Base-by-base conservation (phyloP, 2,113 vertebrate species). In the Nerophis ophidion region DNA sequence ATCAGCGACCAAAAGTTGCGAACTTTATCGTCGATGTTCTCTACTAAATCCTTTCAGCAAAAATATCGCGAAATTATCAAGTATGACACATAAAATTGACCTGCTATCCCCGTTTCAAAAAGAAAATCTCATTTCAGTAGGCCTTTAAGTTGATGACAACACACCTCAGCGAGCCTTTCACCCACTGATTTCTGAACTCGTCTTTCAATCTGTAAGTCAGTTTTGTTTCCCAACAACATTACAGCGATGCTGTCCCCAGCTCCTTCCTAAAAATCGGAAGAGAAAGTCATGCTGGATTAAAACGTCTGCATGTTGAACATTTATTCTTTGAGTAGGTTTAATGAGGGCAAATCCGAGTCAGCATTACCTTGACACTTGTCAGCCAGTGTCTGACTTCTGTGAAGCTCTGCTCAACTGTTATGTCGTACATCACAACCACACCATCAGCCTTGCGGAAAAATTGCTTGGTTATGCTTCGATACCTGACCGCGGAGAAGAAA, bases 381-480 rank as follows among this genome's bases (percentile, higher is more conserved):
- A 98, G 80, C 95, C 94, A 98, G 45, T 92, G 92, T 34, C 91
- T 92, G 34, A 97, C 91, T 0, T 91, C 88, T 5, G 86, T 90
- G 84, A 97, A 97, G 0, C 92, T 93, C 66, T 90, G 86, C 81
- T 86, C 91, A 8, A 78, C 67, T 5, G 91, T 96, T 82, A 96
- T 86, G 46, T 97, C 95, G 15, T 98, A 97, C 89, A 96, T 94
- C 60, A 98, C 86, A 19, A 94, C 80, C 42, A 97, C 91, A 0
- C 92, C 94, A 0, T 98, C 95, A 0, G 91, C 94, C 81, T 95
- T 97, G 38, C 95, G 88, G 82, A 97, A 97, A 85, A 98, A 98
- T 76, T 98, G 95, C 70, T 95, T 97, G 36, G 95, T 94, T 77
- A 98, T 93, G 77, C 94, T 95, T 50, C 90, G 91, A 71, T 96